Base-by-base conservation (phyloP, 2,113 vertebrate genomes). In the Cephalopterus ornatus region DNA sequence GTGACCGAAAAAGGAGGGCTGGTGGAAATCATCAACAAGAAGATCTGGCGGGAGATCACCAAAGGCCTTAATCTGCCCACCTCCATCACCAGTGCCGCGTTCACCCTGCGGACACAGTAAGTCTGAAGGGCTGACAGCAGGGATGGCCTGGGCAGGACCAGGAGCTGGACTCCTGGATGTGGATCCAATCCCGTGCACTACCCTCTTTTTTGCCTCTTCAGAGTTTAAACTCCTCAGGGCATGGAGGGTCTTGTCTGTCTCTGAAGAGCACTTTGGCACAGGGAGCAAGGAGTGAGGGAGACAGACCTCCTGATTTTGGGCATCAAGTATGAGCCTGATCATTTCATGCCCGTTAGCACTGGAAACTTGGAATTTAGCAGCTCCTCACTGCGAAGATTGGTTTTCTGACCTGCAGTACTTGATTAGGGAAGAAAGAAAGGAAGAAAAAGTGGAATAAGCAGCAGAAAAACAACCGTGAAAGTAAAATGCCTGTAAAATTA, bases 21-120 rank as follows among this genome's bases (percentile, higher is more conserved):
- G 97, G 99, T 99, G 95, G 99, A 99, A 93, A 99, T 99, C 61
- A 99, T 99, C 97, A 99, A 99, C 97, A 99, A 99, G 97, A 99
- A 99, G 96, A 99, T 99, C 95, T 99, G 99, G 99, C 98, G 99
- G 86, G 99, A 99, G 97, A 99, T 99, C 98, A 99, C 99, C 93
- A 99, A 99, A 97, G 99, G 99, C 93, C 98, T 99, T 85, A 99
- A 99, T 92, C 98, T 99, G 84, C 99, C 99, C 94, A 99, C 99
- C 3, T 99, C 99, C 74, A 99, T 99, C 97, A 99, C 99, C 98
- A 99, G 99, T 2, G 99, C 99, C 1, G 99, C 99, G 24, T 99
- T 99, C 96, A 99, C 99, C 2, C 99, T 99, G 47, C 98, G 99
- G 96, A 99, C 99, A 56, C 99, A 99, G 99, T 99, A 88, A 98